phyloP scores from a whole-genome alignment of 2,797 vertebrate genomes.

The Kryptopterus vitreolus region DNA sequence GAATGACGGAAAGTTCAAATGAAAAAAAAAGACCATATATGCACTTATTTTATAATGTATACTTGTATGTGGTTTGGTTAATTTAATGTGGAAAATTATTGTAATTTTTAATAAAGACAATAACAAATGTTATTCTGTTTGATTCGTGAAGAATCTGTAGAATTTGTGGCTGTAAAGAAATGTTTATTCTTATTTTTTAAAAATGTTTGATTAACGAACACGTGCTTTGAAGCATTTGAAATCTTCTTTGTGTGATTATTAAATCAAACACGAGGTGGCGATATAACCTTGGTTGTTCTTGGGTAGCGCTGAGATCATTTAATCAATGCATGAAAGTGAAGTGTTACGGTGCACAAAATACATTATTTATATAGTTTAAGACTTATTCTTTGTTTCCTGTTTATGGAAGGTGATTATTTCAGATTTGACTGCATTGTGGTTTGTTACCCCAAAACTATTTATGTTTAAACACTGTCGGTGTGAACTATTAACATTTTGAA shows the following conservation, averaged over 20 bases:
- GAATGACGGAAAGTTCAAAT: not conserved
- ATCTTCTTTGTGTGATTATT: not conserved
- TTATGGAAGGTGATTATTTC: not conserved
- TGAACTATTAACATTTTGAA: not conserved
- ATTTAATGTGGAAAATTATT: not conserved
- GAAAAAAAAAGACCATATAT: not conserved
- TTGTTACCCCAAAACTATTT: not conserved
- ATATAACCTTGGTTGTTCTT: not conserved
- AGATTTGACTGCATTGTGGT: not conserved
- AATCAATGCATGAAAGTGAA: constrained; percentile 5
- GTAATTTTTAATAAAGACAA: not conserved
- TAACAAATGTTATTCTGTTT: not conserved
- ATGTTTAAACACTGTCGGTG: not conserved
- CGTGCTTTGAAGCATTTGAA: not conserved
- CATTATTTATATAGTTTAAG: not conserved
- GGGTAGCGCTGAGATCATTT: not conserved
- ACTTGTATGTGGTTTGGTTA: not conserved
- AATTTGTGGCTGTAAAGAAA: not conserved
- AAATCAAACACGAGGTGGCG: constrained; percentile 19
- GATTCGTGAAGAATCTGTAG: not conserved
- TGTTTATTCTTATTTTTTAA: not conserved
- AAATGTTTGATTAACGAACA: not conserved
- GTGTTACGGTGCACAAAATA: too few species aligned
- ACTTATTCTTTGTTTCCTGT: not conserved
- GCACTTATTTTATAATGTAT: not conserved